phyloP scores from a whole-genome alignment of 2,797 vertebrate species.

The Propithecus perrieri region DNA sequence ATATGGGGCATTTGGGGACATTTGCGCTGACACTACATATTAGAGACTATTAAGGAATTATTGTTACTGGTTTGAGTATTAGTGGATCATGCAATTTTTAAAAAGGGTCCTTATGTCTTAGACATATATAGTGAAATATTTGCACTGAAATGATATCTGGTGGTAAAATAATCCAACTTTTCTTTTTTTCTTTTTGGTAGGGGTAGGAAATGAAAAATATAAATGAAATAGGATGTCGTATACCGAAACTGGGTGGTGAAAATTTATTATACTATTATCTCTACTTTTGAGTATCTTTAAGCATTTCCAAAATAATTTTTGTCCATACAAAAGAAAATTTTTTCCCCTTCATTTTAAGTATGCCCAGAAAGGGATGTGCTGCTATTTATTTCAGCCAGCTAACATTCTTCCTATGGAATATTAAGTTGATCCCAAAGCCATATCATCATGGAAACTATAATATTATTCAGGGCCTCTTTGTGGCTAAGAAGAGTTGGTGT shows the following conservation, averaged over 20 bases:
- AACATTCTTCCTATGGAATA: conserved; percentile 8
- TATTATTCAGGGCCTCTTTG: conserved; percentile 59
- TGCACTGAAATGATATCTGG: not conserved
- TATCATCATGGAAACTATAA: not conserved
- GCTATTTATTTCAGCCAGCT: not conserved
- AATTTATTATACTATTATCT: not conserved
- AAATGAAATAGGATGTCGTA: not conserved
- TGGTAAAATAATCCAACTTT: conserved; percentile 36
- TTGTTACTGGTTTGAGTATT: not conserved
- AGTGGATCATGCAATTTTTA: not conserved
- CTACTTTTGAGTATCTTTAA: not conserved
- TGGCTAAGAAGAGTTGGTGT: conserved; percentile 54
- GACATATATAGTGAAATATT: not conserved
- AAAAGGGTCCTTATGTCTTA: conserved; percentile 21
- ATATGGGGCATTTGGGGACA: conserved; percentile 35
- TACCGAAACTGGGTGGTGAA: not conserved
- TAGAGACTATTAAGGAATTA: conserved; percentile 19
- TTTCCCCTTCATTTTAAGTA: not conserved
- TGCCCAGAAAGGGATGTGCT: not conserved
- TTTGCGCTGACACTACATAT: not conserved
- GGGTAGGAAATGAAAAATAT: not conserved
- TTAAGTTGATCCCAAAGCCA: not conserved
- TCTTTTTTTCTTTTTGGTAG: not conserved
- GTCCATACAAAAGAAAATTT: not conserved
- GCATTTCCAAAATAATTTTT: conserved; percentile 1